A percentile compares a stretch with the other conserved stretches of the same genome.
Conservation (phyloP, 1,140 invertebrate genomes). For the Conus betulinus region DNA sequence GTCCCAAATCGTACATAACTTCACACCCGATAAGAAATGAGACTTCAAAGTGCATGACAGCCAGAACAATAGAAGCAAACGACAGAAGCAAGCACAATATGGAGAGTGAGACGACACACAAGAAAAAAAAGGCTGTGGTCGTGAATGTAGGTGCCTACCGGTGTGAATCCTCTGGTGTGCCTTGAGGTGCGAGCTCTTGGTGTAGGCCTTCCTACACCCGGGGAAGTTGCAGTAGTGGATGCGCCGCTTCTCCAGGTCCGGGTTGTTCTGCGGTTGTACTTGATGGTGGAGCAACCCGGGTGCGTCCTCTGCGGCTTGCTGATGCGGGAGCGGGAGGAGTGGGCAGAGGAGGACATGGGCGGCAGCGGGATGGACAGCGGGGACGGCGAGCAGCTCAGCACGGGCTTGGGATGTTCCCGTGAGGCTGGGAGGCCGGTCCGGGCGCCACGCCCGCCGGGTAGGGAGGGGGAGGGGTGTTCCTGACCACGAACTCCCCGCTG, state of each 20-base stretch:
- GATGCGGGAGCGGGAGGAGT: constrained; percentile 8
- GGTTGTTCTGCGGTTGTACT: constrained; percentile 95
- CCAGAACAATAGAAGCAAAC: no score
- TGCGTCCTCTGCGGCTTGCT: constrained; percentile 68
- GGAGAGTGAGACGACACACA: no score
- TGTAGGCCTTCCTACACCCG: constrained; percentile 96
- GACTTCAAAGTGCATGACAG: no score
- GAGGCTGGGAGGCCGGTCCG: constrained; percentile 29
- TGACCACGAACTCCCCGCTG: constrained; percentile 52
- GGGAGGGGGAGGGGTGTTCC: constrained; percentile 69
- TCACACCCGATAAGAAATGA: no score
- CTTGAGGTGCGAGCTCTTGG: constrained; percentile 97
- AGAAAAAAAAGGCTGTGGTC: no score
- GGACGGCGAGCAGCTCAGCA: constrained; percentile 46
- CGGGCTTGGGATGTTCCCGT: constrained; percentile 40
- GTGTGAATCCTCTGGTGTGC: constrained; percentile 96
- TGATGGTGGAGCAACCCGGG: constrained; percentile 74
- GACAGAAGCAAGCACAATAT: no score
- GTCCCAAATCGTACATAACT: no score
- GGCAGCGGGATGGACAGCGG: constrained; percentile 43
- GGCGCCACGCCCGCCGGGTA: constrained; percentile 55
- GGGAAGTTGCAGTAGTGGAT: constrained; percentile 97
- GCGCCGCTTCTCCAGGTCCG: constrained; percentile 93
- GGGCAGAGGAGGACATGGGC: constrained; percentile 9
- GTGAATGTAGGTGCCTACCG: constrained; percentile 69